Evolutionary conservation across 2,113 vertebrate species (phyloP), one percentile per base, ranked within the genome.

Genomic region (Spheniscus mendiculus): DNA sequence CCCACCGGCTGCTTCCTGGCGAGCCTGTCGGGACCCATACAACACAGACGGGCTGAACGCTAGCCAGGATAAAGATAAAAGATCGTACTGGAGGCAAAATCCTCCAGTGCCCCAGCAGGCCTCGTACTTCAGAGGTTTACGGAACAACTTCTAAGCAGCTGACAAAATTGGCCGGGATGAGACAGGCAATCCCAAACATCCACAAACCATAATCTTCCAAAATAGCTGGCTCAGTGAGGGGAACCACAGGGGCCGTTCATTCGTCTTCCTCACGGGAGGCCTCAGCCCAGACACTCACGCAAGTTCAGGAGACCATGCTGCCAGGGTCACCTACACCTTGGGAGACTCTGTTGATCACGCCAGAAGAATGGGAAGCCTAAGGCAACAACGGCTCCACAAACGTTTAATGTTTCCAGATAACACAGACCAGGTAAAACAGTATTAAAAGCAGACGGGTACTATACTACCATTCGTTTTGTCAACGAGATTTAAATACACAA

Each of bases 221-320:
- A 81, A 61, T 5, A 21, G 10, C 13, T 27, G 34, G 29, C 42
- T 53, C 56, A 20, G 14, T 6, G 27, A 59, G 44, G 30, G 23
- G n/a, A 70, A 55, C 34, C 58, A 67, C 34, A 23, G 42, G 23
- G 23, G n/a, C 25, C 3, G 0, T 47, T 70, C 5, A 8, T 30
- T 42, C 7, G 22, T 11, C 12, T 15, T 86, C 5, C 0, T 36
- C n/a, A 22, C 1, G 1, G 9, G 67, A 40, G 9, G 10, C 27
- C 36, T 32, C 44, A 45, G n/a, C 73, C 26, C 17, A 15, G 17
- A 49, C 29, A 9, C n/a, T 49, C 19, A 5, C 2, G 6, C 45
- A 70, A 65, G 45, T 34, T 34, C 27, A 59, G 34, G 11, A 80
- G 66, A 67, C 42, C 10, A 25, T 34, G 62, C 49, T 59, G 38